A percentile compares a stretch with the other conserved stretches of the same genome.
Evolutionary conservation across 2,797 vertebrate species (phyloP).

Genomic region (Neosilurus mollespiculum): DNA sequence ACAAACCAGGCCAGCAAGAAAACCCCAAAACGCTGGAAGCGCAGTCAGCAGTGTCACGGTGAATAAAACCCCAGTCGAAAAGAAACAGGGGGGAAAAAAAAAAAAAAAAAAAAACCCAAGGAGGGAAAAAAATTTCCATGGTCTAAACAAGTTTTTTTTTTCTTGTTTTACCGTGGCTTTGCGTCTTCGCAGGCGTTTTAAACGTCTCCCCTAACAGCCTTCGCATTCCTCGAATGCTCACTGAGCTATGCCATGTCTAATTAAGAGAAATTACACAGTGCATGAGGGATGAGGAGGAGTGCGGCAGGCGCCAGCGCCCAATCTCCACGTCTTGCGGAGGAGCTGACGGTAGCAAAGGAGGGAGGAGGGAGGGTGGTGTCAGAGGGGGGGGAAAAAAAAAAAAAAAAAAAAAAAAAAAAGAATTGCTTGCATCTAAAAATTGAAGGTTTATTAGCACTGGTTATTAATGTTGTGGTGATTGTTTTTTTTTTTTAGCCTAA

Average conservation of each 20-base stretch:
- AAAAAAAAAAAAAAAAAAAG: background rate
- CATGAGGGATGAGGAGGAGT: conserved; percentile 33
- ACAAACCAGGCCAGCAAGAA: conserved; percentile 13
- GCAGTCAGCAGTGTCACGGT: background rate
- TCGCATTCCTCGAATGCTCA: conserved; percentile 47
- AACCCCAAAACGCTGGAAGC: conserved; percentile 16
- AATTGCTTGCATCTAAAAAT: background rate
- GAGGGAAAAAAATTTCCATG: background rate
- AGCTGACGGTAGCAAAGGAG: conserved; percentile 11
- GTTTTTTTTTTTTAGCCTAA: background rate
- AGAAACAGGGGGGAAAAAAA: background rate
- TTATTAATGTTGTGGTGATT: background rate
- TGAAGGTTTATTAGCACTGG: conserved; percentile 18
- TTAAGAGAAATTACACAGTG: conserved; percentile 48
- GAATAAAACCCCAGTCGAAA: background rate
- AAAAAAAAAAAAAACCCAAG: background rate
- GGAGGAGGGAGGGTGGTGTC: too few species aligned
- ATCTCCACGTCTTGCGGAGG: conserved; percentile 20
- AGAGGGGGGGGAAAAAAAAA: too few species aligned
- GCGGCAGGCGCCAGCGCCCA: conserved; percentile 27
- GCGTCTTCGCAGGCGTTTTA: background rate
- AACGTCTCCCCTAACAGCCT: conserved; percentile 7
- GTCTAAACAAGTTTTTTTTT: background rate
- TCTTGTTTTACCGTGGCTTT: background rate
- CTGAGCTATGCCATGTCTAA: conserved; percentile 46